These are phyloP conservation scores for Orthonyx spaldingii DNA, from an alignment of 2,113 vertebrate genomes.

Conservation along the genomic window DNA sequence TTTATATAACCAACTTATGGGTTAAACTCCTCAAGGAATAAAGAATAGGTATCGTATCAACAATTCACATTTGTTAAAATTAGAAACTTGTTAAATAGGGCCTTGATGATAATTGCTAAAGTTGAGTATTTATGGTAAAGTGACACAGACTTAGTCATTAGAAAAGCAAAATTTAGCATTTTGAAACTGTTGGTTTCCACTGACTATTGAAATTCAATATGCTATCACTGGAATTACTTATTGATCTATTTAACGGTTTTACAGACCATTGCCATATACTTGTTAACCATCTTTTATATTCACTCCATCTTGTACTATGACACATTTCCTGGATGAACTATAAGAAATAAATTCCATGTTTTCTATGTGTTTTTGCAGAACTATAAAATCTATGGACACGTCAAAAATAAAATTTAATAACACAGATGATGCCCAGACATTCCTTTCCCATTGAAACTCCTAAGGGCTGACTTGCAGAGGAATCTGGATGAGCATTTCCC, in stretches of 20 bases:
- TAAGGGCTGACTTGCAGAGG: not conserved
- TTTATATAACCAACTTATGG: slow-evolving; percentile 34
- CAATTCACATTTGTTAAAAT: slow-evolving; percentile 26
- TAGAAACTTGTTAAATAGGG: slow-evolving; percentile 23
- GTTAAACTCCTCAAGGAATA: slow-evolving; percentile 52
- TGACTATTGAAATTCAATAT: slow-evolving; percentile 34
- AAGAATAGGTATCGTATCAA: not conserved
- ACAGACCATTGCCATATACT: not conserved
- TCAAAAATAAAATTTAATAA: slow-evolving; percentile 30
- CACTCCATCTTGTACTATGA: not conserved
- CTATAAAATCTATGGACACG: not conserved
- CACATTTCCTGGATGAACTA: slow-evolving; percentile 23
- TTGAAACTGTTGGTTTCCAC: not conserved
- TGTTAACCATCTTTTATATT: slow-evolving; percentile 16
- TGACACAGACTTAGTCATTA: not conserved
- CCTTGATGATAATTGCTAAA: slow-evolving; percentile 24
- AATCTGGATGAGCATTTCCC: not conserved
- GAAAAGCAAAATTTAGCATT: slow-evolving; percentile 39
- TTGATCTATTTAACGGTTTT: slow-evolving; percentile 27
- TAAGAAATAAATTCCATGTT: slow-evolving; percentile 15
- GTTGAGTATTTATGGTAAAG: slow-evolving; percentile 3
- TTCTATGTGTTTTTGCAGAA: not conserved
- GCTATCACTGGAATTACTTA: slow-evolving; percentile 44
- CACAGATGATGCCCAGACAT: slow-evolving; percentile 6
- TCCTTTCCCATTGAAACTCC: not conserved